Conservation (phyloP, 2,113 vertebrate species). For the Macrotus californicus region DNA sequence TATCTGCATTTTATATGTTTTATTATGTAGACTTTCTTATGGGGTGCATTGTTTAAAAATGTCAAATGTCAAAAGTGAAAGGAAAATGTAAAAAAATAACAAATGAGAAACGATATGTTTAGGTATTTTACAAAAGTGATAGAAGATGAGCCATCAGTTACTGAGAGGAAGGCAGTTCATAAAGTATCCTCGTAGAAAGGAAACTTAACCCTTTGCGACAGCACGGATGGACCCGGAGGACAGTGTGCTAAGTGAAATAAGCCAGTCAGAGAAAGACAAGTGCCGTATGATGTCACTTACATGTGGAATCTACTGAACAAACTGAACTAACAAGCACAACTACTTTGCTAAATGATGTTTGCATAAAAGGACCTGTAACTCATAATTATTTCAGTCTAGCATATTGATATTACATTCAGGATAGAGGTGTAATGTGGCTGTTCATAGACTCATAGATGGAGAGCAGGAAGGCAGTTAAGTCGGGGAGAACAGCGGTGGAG, state of each 20-base stretch:
- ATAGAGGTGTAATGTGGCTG: not conserved
- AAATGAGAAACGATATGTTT: not conserved
- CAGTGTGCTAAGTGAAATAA: too few species aligned
- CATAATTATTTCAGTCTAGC: constrained; percentile 5
- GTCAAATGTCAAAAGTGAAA: not conserved
- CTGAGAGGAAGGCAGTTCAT: not conserved
- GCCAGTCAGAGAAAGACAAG: too few species aligned
- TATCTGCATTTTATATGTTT: constrained; percentile 38
- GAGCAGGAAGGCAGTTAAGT: too few species aligned
- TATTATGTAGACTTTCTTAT: not conserved
- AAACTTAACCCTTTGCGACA: not conserved
- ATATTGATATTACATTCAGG: not conserved
- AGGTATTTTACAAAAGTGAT: not conserved
- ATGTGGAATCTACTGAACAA: too few species aligned
- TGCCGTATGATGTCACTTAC: too few species aligned
- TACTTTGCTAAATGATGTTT: constrained; percentile 4
- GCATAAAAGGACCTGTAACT: not conserved
- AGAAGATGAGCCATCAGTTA: not conserved
- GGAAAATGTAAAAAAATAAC: not conserved
- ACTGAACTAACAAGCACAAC: too few species aligned
- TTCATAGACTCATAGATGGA: not conserved
- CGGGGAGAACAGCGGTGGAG: too few species aligned
- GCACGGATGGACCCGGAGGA: too few species aligned
- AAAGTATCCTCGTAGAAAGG: not conserved
- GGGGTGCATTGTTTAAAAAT: not conserved